Conservation (phyloP, 2,888 invertebrate species). For the Fragum fragum region DNA sequence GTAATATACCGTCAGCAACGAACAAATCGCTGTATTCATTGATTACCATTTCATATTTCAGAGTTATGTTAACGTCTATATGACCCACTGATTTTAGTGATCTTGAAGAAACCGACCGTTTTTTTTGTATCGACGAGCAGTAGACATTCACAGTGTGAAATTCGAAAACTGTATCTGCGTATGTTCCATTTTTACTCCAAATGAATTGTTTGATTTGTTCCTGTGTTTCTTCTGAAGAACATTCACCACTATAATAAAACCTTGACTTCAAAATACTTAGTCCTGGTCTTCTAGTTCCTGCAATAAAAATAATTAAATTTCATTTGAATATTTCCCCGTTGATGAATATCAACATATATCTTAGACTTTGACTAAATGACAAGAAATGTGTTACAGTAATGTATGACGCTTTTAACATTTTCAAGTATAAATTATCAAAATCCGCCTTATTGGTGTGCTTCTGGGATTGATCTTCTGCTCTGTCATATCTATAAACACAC, state of each 20-base stretch:
- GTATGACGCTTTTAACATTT: no score
- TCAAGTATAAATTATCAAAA: no score
- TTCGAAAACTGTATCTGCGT: not conserved
- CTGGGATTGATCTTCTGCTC: no score
- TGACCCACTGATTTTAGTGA: not conserved
- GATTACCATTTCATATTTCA: not conserved
- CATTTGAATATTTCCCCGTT: no score
- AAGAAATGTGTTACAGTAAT: no score
- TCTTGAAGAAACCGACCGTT: not conserved
- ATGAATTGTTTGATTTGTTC: not conserved
- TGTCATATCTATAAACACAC: no score
- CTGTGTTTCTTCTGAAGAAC: not conserved
- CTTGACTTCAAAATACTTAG: not conserved
- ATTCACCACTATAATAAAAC: constrained; percentile 11
- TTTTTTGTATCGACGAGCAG: not conserved
- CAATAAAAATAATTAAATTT: no score
- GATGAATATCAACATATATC: no score
- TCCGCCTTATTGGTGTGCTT: no score
- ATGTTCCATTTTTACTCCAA: not conserved
- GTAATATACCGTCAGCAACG: not conserved
- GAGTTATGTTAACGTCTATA: not conserved
- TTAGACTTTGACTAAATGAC: no score
- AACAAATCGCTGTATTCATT: not conserved
- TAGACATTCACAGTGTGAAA: not conserved
- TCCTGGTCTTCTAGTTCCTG: not conserved